These are phyloP conservation scores for Halcyon chelicuti DNA, from an alignment of 2,797 vertebrate species.

Conservation along the genomic window DNA sequence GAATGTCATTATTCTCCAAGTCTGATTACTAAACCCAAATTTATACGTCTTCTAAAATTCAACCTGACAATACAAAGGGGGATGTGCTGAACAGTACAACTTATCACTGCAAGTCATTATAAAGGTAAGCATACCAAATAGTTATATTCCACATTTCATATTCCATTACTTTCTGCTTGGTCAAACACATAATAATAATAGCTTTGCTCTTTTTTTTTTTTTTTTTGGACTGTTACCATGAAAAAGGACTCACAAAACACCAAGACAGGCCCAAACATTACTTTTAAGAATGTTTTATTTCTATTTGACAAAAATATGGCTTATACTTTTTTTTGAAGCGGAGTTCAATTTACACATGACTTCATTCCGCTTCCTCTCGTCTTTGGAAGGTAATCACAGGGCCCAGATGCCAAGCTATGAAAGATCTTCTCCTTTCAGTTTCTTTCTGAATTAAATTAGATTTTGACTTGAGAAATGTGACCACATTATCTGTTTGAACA, in stretches of 20 bases:
- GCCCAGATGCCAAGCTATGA: slow-evolving; percentile 66
- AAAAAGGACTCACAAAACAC: slow-evolving; percentile 46
- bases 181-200: slow-evolving; percentile 39
- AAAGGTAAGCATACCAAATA: slow-evolving; percentile 20
- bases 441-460: slow-evolving; percentile 70
- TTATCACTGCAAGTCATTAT: slow-evolving; percentile 9
- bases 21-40: background rate
- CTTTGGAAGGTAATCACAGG: slow-evolving; percentile 66
- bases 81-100: background rate
- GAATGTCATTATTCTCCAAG: background rate
- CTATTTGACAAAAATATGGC: slow-evolving; percentile 40
- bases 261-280: background rate
- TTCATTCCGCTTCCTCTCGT: slow-evolving; percentile 9
- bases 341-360: slow-evolving; percentile 58
- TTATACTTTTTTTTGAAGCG: slow-evolving; percentile 31
- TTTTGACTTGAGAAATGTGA: slow-evolving; percentile 66
- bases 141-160: slow-evolving; percentile 33
- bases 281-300: slow-evolving; percentile 60
- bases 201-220: background rate
- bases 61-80: background rate
- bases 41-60: background rate
- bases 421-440: slow-evolving; percentile 64
- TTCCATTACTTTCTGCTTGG: slow-evolving; percentile 57
- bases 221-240: background rate
- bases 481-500: slow-evolving; percentile 72